Evolutionary conservation across 53 echinoderm and acorn worm species (phyloP).

Genomic region (Echinarachnius parma): DNA sequence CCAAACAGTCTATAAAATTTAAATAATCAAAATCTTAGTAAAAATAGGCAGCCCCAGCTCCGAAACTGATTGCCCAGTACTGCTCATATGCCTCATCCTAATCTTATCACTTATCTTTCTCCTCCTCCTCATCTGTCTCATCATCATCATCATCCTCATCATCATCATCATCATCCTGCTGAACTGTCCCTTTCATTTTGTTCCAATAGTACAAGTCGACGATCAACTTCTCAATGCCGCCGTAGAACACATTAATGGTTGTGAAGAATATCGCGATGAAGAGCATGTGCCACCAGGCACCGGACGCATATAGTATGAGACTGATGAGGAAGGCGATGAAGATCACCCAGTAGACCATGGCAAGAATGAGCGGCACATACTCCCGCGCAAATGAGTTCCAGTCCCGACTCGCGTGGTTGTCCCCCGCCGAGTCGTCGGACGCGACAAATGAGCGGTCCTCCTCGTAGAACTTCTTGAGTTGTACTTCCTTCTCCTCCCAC

Average conservation of each 20-base stretch:
- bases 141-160: too few relatives aligned
- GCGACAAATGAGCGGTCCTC: conserved; percentile 49
- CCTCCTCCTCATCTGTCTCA: too few relatives aligned
- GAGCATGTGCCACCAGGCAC: conserved; percentile 29
- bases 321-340: background rate
- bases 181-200: too few relatives aligned
- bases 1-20: too few relatives aligned
- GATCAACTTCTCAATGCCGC: conserved; percentile 18
- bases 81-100: too few relatives aligned
- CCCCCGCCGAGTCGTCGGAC: conserved; percentile 25
- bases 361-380: background rate
- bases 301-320: conserved; percentile 22
- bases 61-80: too few relatives aligned
- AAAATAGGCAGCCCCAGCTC: too few relatives aligned
- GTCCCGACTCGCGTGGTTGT: background rate
- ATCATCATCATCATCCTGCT: too few relatives aligned
- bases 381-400: background rate
- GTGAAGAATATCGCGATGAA: conserved; percentile 4
- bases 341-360: conserved; percentile 15
- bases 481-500: conserved; percentile 81
- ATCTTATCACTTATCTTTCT: too few relatives aligned
- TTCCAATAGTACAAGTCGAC: conserved; percentile 22
- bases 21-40: too few relatives aligned
- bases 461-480: conserved; percentile 66
- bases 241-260: conserved; percentile 3